Conservation (phyloP, 2,888 invertebrate species). For the Phengaris alcon region DNA sequence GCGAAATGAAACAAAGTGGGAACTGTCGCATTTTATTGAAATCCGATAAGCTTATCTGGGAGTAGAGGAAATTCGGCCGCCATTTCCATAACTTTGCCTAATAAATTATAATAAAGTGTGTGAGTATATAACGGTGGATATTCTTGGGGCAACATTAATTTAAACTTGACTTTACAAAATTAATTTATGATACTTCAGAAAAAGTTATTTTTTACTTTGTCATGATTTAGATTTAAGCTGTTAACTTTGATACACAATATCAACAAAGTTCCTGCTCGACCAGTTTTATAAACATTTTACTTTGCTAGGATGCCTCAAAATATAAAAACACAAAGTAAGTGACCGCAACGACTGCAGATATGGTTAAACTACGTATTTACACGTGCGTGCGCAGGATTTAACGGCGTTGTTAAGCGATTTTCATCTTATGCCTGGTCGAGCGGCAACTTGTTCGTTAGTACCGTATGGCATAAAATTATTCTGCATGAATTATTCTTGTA, state of each 20-base stretch:
- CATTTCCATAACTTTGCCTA: slow-evolving; percentile 29
- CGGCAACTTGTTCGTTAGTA: too few relatives aligned
- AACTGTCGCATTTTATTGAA: slow-evolving; percentile 35
- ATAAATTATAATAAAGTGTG: slow-evolving; percentile 26
- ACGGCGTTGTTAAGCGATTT: too few relatives aligned
- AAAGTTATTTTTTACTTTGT: slow-evolving; percentile 5
- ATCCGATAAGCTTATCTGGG: slow-evolving; percentile 34
- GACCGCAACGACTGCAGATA: too few relatives aligned
- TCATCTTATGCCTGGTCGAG: too few relatives aligned
- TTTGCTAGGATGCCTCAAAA: too few relatives aligned
- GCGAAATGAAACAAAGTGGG: slow-evolving; percentile 35
- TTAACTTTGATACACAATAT: neutral
- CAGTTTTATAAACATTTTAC: too few relatives aligned
- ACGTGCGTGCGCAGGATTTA: too few relatives aligned
- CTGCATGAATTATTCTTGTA: too few relatives aligned
- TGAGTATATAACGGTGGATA: slow-evolving; percentile 21
- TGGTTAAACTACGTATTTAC: too few relatives aligned
- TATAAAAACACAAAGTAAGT: too few relatives aligned
- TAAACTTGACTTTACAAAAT: slow-evolving; percentile 15
- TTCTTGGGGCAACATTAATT: slow-evolving; percentile 14
- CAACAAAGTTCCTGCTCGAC: too few relatives aligned
- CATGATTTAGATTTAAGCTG: slow-evolving; percentile 7
- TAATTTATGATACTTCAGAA: slow-evolving; percentile 15
- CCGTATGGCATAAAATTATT: too few relatives aligned
- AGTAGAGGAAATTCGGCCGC: slow-evolving; percentile 32